phyloP scores from a whole-genome alignment of 2,888 invertebrate genomes.

The Branchellion lobata region DNA sequence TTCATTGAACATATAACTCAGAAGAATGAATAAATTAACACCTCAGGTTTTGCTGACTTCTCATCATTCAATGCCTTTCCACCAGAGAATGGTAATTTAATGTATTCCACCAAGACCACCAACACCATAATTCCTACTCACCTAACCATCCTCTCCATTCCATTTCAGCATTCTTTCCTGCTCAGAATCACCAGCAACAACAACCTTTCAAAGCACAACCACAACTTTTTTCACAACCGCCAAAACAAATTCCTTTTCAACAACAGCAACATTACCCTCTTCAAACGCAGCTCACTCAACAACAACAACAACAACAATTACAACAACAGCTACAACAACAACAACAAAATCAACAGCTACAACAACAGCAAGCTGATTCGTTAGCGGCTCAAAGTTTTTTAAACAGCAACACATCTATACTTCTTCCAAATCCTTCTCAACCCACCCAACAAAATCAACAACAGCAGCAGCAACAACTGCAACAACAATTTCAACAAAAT shows the following conservation, averaged over 20 bases:
- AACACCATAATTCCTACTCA: no score
- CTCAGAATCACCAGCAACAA: neutral
- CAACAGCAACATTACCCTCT: constrained; percentile 21
- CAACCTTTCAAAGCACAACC: neutral
- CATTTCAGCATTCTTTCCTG: constrained; percentile 20
- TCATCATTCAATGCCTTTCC: constrained; percentile 53
- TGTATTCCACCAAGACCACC: no score
- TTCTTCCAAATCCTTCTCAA: neutral
- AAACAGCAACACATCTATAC: neutral
- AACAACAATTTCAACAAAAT: constrained; percentile 15
- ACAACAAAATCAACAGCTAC: neutral
- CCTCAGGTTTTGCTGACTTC: constrained; percentile 63
- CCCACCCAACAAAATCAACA: constrained; percentile 1
- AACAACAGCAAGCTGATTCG: neutral
- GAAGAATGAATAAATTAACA: constrained; percentile 27
- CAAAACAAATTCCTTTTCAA: constrained; percentile 27
- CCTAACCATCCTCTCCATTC: no score
- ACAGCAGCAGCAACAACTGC: neutral
- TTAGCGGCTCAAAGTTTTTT: neutral
- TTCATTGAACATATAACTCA: neutral
- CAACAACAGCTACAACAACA: no score
- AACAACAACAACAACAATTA: neutral
- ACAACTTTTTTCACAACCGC: neutral
- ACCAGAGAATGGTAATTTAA: neutral
- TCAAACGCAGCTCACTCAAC: neutral